Conservation (phyloP, 2,797 vertebrate species). For the Denticeps clupeoides region DNA sequence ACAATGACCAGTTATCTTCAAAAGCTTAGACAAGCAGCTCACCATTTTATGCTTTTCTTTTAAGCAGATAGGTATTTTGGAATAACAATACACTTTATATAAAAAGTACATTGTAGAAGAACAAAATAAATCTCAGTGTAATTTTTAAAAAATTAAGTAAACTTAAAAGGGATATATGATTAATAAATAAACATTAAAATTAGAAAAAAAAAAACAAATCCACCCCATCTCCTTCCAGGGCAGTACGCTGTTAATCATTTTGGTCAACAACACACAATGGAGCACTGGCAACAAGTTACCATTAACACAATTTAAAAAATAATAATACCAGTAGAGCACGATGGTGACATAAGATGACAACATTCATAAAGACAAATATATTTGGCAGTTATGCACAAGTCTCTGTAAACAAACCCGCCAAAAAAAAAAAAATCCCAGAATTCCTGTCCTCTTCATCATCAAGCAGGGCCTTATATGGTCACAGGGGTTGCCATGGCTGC, state of each 20-base stretch:
- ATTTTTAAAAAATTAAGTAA: not conserved
- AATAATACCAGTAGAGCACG: constrained; percentile 4
- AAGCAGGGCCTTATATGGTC: not conserved
- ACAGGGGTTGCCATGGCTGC: not conserved
- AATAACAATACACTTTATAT: no score
- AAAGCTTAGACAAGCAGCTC: no score
- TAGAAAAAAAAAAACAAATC: not conserved
- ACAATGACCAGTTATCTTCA: no score
- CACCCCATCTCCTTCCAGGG: not conserved
- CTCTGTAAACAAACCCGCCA: not conserved
- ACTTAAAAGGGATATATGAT: not conserved
- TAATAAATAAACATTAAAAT: constrained; percentile 4
- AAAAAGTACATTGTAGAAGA: not conserved
- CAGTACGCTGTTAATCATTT: not conserved
- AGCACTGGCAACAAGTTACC: not conserved
- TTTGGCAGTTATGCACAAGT: constrained; percentile 17
- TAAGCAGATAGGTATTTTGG: no score
- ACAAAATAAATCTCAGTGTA: not conserved
- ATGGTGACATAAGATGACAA: not conserved
- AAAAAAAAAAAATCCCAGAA: not conserved
- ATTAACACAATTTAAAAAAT: not conserved
- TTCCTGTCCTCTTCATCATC: not conserved
- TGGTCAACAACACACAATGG: not conserved
- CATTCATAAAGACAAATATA: constrained; percentile 3
- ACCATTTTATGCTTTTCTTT: no score